Evolutionary conservation across 1,140 invertebrate genomes (phyloP), one percentile per base, ranked within the genome.

Genomic region (Grapholita molesta): DNA sequence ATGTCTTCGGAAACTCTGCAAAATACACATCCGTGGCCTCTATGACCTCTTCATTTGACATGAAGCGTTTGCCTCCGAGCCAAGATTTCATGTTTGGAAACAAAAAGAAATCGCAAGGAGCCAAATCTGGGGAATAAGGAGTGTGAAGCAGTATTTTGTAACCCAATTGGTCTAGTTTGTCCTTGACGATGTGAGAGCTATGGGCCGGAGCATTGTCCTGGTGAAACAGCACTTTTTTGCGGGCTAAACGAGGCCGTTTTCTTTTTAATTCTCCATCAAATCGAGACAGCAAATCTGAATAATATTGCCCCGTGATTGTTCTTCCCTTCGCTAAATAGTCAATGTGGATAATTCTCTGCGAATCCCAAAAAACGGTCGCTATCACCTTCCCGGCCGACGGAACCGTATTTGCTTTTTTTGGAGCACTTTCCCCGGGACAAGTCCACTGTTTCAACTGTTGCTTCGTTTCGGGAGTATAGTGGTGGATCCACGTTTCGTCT

Each of bases 51-150:
- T 75, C 72, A 80, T 78, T 76, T 69, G 71, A 76, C 57, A 55
- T 69, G 73, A 77, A 77, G 71, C 30, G 71, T 42, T 75, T 67
- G 64, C 77, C 73, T 35, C 38, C 38, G 65, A 76, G 73, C 66
- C 18, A 38, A 65, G 9, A 73, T 61, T 70, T 72, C 28, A 77
- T 69, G 35, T 75, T 33, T 52, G 67, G 30, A 28, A 78, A 74
- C 67, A 76, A 73, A 68, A 78, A 82, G 25, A 82, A 90, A 70
- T 92, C 86, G 38, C 77, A 82, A 38, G 82, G 83, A 33, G 84
- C 78, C 28, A 92, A 72, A 78, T 93, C 88, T 66, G 83, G 84
- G 42, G 72, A 84, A 74, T 92, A 92, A 23, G 87, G 84, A 74
- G 82, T 12, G n/a, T 38, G 35, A 4, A 12, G 35, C 35, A n/a